A percentile compares a stretch with the other conserved stretches of the same genome.
These are phyloP conservation scores for Spea bombifrons DNA, from an alignment of 2,113 vertebrate species.

Conservation along the genomic window DNA sequence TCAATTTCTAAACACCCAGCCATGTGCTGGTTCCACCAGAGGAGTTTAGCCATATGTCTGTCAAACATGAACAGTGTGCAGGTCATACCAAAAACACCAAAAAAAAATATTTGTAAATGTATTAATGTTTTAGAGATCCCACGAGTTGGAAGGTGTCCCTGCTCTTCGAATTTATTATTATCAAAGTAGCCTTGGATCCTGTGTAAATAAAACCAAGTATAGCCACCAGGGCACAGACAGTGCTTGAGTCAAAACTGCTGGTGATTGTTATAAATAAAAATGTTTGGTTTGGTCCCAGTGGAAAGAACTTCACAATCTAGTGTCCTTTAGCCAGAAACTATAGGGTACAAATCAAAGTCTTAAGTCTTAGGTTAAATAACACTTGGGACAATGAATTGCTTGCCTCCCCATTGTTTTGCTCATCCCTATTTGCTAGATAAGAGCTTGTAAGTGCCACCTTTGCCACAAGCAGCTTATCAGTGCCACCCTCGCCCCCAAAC, in stretches of 20 bases:
- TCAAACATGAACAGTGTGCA: not conserved
- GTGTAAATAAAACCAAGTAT: too few species aligned
- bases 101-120: not conserved
- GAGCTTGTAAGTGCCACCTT: not conserved
- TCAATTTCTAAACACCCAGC: not conserved
- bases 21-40: not conserved
- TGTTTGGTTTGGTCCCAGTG: constrained; percentile 8
- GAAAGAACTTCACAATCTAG: constrained; percentile 2
- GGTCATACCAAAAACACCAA: not conserved
- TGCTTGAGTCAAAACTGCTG: not conserved
- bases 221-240: not conserved
- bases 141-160: not conserved
- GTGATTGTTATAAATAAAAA: constrained; percentile 34
- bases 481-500: too few species aligned
- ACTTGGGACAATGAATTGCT: not conserved
- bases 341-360: not conserved
- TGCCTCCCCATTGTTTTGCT: not conserved
- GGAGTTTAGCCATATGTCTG: not conserved
- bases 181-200: too few species aligned
- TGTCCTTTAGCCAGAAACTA: constrained; percentile 22
- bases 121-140: not conserved
- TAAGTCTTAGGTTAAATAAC: not conserved
- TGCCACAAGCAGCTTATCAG: too few species aligned
- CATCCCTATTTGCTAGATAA: constrained; percentile 44
- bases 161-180: not conserved